Conservation (phyloP, 2,113 vertebrate species). For the Leptosomus discolor region DNA sequence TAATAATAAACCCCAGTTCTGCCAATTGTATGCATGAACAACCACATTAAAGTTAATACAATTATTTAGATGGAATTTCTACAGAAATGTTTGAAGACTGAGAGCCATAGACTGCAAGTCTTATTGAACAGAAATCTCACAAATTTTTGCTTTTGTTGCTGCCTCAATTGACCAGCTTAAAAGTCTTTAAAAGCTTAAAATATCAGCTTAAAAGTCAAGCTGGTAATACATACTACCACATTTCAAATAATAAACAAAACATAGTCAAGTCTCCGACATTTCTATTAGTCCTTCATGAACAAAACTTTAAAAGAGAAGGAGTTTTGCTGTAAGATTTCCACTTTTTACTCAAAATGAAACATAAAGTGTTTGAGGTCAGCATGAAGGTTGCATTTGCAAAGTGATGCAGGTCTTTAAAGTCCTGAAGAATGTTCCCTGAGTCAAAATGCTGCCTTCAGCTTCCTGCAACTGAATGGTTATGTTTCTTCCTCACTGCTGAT, state of each 20-base stretch:
- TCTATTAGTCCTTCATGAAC: neutral
- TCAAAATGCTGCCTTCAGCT: neutral
- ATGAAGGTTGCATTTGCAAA: neutral
- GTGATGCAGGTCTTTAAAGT: neutral
- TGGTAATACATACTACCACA: neutral
- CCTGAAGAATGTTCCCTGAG: neutral
- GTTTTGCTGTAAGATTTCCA: neutral
- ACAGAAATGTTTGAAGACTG: neutral
- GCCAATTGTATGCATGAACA: neutral
- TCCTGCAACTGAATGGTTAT: neutral
- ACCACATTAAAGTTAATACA: neutral
- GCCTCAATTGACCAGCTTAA: neutral
- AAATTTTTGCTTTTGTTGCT: neutral
- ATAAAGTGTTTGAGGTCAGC: neutral
- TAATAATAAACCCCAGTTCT: neutral
- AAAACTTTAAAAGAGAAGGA: neutral
- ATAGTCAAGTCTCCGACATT: rapidly evolving
- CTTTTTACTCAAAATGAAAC: neutral
- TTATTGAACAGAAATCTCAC: neutral
- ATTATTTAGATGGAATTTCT: neutral
- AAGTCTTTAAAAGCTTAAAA: no score
- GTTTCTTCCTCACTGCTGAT: neutral
- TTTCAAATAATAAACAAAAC: neutral
- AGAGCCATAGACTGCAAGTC: neutral
- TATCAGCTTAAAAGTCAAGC: neutral